Base-by-base conservation (phyloP, 2,113 vertebrate genomes). In the Spilogale gracilis region DNA sequence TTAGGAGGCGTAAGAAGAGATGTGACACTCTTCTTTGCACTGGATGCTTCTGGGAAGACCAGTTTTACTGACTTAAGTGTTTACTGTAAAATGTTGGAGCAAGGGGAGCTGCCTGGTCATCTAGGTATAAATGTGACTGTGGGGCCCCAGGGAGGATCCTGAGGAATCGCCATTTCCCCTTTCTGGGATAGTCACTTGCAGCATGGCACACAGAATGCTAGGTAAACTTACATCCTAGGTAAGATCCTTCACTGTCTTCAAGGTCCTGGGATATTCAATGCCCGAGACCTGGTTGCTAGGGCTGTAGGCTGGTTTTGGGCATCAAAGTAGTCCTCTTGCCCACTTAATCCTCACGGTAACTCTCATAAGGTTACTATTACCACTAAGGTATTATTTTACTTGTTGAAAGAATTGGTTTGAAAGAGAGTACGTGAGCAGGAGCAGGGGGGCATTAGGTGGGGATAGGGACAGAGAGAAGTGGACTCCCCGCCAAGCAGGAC, bases 61-160 rank as follows among this genome's bases (percentile, higher is more conserved):
- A 21, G 30, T 91, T 74, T 61, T 61, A 32, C 9, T 67, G 45
- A 23, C 8, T 30, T 79, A 56, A 21, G 18, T 18, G 6, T 16
- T 85, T 1, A 0, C 2, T 81, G 17, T 5, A n/a, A 9, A 38
- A 14, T 3, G 9, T 61, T 45, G 14, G 76, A 58, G 14, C 9
- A 48, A 9, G n/a, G 78, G 86, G 16, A 25, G 30, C 9, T 85
- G 6, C 63, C 0, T 7, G 5, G 0, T 16, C 7, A 0, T 12
- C 30, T 25, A 30, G 14, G 25, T 56, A 2, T 27, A 30, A 14
- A 20, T 74, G 58, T n/a, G 60, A 48, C 87, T n/a, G 1, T 52
- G 9, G 32, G 1, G 0, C 18, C 38, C 4, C 3, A 10, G 25
- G 3, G 38, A 54, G 16, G 30, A 30, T 67, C 38, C 52, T 0